Evolutionary conservation across 2,888 invertebrate species (phyloP).

Genomic region (Lasioglossum malachurum): DNA sequence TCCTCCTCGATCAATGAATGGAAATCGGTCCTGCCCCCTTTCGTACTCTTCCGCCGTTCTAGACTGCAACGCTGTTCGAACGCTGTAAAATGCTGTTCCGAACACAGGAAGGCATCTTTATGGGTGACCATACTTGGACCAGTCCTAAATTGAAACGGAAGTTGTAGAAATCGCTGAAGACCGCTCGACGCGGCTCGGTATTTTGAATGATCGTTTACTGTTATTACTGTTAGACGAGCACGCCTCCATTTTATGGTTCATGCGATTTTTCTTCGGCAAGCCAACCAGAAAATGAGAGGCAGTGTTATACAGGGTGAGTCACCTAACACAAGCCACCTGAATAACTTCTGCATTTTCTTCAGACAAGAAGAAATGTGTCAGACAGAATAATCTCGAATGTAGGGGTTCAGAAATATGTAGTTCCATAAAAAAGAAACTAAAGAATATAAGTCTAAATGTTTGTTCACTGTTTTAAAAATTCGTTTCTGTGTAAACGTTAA

Average conservation of each 20-base stretch:
- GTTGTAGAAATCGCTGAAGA: slow-evolving; percentile 14
- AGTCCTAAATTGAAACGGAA: slow-evolving; percentile 41
- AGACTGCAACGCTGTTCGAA: slow-evolving; percentile 37
- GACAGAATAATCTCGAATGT: too few species aligned
- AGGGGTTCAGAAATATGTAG: too few species aligned
- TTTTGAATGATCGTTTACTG: slow-evolving; percentile 16
- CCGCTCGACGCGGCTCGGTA: neutral
- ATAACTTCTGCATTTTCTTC: too few species aligned
- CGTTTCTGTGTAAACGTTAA: neutral
- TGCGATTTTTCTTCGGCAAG: neutral
- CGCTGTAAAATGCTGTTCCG: slow-evolving; percentile 2
- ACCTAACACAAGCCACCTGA: too few species aligned
- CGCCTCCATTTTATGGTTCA: neutral
- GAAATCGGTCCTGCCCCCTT: slow-evolving; percentile 57
- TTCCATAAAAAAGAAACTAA: too few species aligned
- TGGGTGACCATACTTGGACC: slow-evolving; percentile 37
- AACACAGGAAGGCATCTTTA: slow-evolving; percentile 30
- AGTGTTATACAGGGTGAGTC: neutral
- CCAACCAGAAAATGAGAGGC: neutral
- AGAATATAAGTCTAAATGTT: neutral
- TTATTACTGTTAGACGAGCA: slow-evolving; percentile 13
- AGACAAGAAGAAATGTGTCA: too few species aligned
- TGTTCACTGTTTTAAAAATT: neutral
- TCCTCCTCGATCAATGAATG: slow-evolving; percentile 61
- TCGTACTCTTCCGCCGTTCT: slow-evolving; percentile 2